These are phyloP conservation scores for Drosophila punjabiensis DNA, from an alignment of 1,140 invertebrate genomes.

Conservation along the genomic window DNA sequence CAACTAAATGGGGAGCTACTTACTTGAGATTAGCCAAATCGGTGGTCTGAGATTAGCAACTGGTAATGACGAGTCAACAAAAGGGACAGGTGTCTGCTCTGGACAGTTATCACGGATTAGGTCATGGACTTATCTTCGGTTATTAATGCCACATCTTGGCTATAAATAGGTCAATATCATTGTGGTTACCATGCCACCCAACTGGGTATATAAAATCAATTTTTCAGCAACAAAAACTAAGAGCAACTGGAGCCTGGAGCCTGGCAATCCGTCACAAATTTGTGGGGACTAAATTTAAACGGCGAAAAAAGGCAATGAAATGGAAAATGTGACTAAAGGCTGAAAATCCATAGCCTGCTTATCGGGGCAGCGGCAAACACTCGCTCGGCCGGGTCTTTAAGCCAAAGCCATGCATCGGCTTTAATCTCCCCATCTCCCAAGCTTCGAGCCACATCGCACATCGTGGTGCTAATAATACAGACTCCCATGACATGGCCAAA, in stretches of 20 bases:
- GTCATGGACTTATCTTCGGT: slow-evolving; percentile 6
- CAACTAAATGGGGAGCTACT: slow-evolving; percentile 1
- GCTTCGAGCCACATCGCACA: background rate
- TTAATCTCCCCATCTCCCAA: slow-evolving; percentile 19
- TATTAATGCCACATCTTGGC: slow-evolving; percentile 9
- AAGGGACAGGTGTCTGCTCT: slow-evolving; percentile 25
- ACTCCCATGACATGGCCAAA: slow-evolving; percentile 23
- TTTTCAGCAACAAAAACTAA: slow-evolving; percentile 16
- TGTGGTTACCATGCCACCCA: background rate
- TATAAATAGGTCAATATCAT: slow-evolving; percentile 29
- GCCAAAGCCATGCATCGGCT: slow-evolving; percentile 20
- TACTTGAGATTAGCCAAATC: slow-evolving; percentile 35
- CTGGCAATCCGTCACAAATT: slow-evolving; percentile 39
- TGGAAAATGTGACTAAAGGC: slow-evolving; percentile 73
- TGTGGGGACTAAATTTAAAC: slow-evolving; percentile 73
- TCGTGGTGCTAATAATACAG: slow-evolving; percentile 38
- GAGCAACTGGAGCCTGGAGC: background rate
- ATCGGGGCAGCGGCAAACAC: slow-evolving; percentile 61
- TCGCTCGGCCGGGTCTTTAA: slow-evolving; percentile 55
- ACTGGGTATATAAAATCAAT: slow-evolving; percentile 39
- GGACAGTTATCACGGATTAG: background rate
- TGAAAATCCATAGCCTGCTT: slow-evolving; percentile 72
- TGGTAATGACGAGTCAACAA: background rate
- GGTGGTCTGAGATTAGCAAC: slow-evolving; percentile 1
- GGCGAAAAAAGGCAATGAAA: slow-evolving; percentile 55